Evolutionary conservation across 1,140 invertebrate genomes (phyloP).

Genomic region (Leptinotarsa lineolata): DNA sequence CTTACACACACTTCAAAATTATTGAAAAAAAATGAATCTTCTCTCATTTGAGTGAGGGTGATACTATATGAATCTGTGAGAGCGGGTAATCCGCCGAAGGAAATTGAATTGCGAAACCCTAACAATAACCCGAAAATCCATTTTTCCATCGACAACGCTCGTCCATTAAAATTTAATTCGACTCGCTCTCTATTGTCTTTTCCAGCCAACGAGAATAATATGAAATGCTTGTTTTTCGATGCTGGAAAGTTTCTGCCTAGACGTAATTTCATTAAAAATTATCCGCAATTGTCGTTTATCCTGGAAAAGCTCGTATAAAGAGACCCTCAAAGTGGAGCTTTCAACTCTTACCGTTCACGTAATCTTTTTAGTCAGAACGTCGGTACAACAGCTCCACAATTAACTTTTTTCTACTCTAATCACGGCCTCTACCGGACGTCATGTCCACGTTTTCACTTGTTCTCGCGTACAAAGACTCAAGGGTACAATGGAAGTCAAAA

Average conservation of each 20-base stretch:
- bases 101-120: not conserved
- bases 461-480: not conserved
- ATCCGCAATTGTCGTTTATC: constrained; percentile 6
- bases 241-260: constrained; percentile 1
- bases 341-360: not conserved
- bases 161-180: not conserved
- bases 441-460: constrained; percentile 2
- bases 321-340: constrained; percentile 1
- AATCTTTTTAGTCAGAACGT: constrained; percentile 8
- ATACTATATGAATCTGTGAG: not conserved
- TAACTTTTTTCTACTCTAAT: not conserved
- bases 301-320: constrained; percentile 5
- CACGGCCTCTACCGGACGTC: constrained; percentile 1
- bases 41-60: no score
- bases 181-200: not conserved
- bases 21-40: no score
- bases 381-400: constrained; percentile 2
- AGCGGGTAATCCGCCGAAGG: not conserved
- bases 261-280: constrained; percentile 9
- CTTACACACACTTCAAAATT: no score
- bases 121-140: not conserved
- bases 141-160: not conserved
- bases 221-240: not conserved
- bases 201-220: not conserved
- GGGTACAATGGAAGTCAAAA: not conserved